Base-by-base conservation (phyloP, 2,113 vertebrate species). In the Prunella fulvescens region DNA sequence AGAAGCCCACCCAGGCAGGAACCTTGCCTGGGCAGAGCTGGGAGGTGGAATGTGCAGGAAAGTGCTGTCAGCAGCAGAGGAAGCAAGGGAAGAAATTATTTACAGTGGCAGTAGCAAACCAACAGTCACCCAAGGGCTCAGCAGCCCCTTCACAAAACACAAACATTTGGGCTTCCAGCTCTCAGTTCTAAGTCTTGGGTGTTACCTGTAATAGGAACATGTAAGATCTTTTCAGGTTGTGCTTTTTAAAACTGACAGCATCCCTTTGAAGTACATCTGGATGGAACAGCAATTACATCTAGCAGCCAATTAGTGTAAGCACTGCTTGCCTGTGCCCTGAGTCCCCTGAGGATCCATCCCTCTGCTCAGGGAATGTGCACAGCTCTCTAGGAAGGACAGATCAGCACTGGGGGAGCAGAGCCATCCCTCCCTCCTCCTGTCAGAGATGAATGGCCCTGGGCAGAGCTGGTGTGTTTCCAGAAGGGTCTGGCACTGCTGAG, bases 181-280 rank as follows among this genome's bases (percentile, higher is more conserved):
- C 77, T 81, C 70, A 33, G 39, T 47, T 86, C 17, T 18, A 25
- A 61, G 15, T 42, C 39, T 61, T 74, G 31, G 60, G 71, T 72
- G 40, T 79, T 93, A 61, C 35, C 85, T 81, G 40, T 81, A 57
- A 72, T 19, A 74, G 57, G 29, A 91, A 47, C 53, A 81, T 84
- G 80, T 90, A 78, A 86, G 58, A 89, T 94, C 88, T 83, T 82
- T 78, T 62, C 79, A 94, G 73, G 71, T 50, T 66, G 47, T 42
- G 70, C 71, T 82, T 82, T 96, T 88, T 79, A 66, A 84, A 94
- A 65, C 60, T 86, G 95, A 76, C 95, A 88, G 81, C 76, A 64
- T 88, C 40, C 79, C 91, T 94, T 89, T 95, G 83, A 96, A 95
- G 91, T 74, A 47, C 56, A 15, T 73, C 87, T 88, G 51, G 77